phyloP scores from a whole-genome alignment of 2,888 invertebrate genomes.

The Gerris lacustris region DNA sequence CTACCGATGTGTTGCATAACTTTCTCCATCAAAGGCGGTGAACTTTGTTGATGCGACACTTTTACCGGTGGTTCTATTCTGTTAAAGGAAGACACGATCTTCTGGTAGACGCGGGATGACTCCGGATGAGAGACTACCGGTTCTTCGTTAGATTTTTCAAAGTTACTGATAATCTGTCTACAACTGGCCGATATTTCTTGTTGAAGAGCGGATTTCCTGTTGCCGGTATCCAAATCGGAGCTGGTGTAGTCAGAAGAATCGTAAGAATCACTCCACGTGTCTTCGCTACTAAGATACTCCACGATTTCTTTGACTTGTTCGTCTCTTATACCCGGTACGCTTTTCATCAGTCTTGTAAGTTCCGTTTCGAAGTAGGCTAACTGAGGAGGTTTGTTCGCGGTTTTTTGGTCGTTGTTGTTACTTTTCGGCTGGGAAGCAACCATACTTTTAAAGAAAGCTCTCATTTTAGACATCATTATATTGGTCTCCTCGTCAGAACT shows the following conservation, averaged over 20 bases:
- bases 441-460: slow-evolving; percentile 83
- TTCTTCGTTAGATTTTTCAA: slow-evolving; percentile 44
- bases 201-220: slow-evolving; percentile 55
- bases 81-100: slow-evolving; percentile 70
- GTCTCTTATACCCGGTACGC: slow-evolving; percentile 79
- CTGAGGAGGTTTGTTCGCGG: slow-evolving; percentile 66
- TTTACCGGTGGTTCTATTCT: slow-evolving; percentile 47
- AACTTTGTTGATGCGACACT: slow-evolving; percentile 47
- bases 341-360: slow-evolving; percentile 80
- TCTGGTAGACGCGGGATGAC: slow-evolving; percentile 76
- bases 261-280: slow-evolving; percentile 87
- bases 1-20: slow-evolving; percentile 88
- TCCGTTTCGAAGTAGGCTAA: slow-evolving; percentile 81
- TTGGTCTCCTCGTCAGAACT: slow-evolving; percentile 89
- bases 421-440: slow-evolving; percentile 48
- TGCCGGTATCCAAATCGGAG: slow-evolving; percentile 62
- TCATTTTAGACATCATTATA: slow-evolving; percentile 88
- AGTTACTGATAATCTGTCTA: slow-evolving; percentile 75
- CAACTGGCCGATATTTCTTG: slow-evolving; percentile 81
- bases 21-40: slow-evolving; percentile 75
- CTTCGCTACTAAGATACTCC: slow-evolving; percentile 81
- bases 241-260: slow-evolving; percentile 86
- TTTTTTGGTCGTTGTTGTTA: slow-evolving; percentile 36
- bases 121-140: slow-evolving; percentile 45
- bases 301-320: slow-evolving; percentile 85